Percentiles rank a stretch among this genome's conserved stretches.
Evolutionary conservation across 2,797 vertebrate genomes (phyloP).

Genomic region (Esox masquinongy): DNA sequence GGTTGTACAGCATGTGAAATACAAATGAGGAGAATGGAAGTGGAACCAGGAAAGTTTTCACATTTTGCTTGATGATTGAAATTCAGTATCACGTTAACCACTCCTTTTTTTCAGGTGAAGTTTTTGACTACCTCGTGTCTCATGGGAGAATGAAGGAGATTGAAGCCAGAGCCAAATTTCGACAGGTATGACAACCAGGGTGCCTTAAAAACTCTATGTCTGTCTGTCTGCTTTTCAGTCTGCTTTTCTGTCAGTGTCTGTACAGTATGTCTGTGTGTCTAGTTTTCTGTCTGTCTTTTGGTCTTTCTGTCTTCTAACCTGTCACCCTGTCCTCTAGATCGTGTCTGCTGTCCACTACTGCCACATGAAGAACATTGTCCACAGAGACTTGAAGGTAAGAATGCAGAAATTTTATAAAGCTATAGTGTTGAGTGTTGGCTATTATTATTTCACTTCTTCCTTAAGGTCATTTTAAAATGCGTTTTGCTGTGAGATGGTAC

Average conservation of each 20-base stretch:
- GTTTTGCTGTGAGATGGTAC: too few species aligned
- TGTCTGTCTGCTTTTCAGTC: too few species aligned
- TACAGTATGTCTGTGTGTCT: neutral
- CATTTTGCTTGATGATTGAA: neutral
- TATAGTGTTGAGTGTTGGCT: neutral
- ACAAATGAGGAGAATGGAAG: neutral
- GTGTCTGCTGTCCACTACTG: conserved; percentile 93
- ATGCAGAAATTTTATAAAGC: neutral
- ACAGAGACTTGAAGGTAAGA: conserved; percentile 90
- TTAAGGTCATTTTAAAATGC: too few species aligned
- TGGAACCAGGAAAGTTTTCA: too few species aligned
- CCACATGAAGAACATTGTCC: conserved; percentile 93
- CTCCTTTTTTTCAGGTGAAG: conserved; percentile 79
- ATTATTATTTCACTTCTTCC: too few species aligned
- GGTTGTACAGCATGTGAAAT: too few species aligned
- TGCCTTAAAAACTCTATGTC: neutral
- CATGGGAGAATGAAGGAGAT: conserved; percentile 97
- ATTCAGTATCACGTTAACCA: neutral
- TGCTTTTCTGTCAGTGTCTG: neutral
- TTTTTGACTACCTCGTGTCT: conserved; percentile 95
- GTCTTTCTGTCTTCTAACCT: neutral
- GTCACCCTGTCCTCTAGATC: conserved; percentile 70
- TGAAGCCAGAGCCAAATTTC: conserved; percentile 92
- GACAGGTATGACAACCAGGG: conserved; percentile 75
- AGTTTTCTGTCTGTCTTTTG: neutral